A percentile compares a stretch with the other conserved stretches of the same genome.
Evolutionary conservation across 2,113 vertebrate genomes (phyloP).

Genomic region (Charadrius vociferus): DNA sequence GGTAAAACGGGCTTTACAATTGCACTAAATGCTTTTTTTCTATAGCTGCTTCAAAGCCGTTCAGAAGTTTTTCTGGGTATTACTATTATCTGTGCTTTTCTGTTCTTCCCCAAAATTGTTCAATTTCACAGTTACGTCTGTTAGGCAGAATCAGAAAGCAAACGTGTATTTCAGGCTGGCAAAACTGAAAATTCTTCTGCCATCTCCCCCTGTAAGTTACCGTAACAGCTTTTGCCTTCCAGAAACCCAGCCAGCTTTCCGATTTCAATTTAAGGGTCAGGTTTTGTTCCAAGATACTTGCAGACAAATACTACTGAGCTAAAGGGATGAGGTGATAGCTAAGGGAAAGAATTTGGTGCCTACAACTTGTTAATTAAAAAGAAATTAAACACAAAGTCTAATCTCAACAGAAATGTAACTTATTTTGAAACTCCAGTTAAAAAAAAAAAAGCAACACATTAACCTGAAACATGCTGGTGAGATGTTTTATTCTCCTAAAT

Average conservation of each 20-base stretch:
- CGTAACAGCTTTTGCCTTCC: background rate
- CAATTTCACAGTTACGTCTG: conserved; percentile 34
- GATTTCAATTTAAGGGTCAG: conserved; percentile 11
- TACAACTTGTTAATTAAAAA: background rate
- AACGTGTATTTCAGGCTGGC: background rate
- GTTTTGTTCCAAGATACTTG: background rate
- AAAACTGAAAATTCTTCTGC: conserved; percentile 19
- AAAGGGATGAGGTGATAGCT: background rate
- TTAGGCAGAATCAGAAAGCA: conserved; percentile 31
- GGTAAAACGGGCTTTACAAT: conserved; percentile 27
- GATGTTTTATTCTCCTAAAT: background rate
- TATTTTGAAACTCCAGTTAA: background rate
- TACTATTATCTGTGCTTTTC: conserved; percentile 29
- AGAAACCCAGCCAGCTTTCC: conserved; percentile 6
- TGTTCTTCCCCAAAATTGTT: conserved; percentile 13
- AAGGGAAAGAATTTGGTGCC: background rate
- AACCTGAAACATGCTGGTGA: conserved; percentile 3
- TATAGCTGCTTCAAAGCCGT: conserved; percentile 17
- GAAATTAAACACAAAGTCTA: background rate
- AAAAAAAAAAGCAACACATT: background rate
- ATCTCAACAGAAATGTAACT: background rate
- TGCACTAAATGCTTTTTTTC: background rate
- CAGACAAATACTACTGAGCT: background rate
- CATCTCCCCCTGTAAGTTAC: background rate
- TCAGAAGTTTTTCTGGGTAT: background rate